Conservation (phyloP, 2,888 invertebrate species). For the Ectemnius lituratus region DNA sequence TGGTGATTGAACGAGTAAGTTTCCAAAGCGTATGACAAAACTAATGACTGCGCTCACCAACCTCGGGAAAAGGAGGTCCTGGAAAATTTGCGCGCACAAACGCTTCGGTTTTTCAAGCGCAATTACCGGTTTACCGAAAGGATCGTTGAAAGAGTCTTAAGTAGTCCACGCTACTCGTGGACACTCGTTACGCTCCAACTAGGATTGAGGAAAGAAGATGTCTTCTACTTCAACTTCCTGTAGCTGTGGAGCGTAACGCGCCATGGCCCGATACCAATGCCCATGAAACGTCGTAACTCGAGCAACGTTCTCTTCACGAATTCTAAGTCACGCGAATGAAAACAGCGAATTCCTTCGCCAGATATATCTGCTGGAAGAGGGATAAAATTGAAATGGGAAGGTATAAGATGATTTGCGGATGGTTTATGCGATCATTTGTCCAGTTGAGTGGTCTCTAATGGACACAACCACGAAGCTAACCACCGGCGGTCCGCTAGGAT, state of each 20-base stretch:
- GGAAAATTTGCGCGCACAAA: too few species aligned
- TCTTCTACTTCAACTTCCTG: neutral
- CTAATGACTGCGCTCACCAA: too few species aligned
- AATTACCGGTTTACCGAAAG: neutral
- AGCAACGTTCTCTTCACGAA: slow-evolving; percentile 1
- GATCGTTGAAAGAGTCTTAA: neutral
- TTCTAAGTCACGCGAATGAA: neutral
- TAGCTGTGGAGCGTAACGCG: slow-evolving; percentile 1
- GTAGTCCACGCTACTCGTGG: neutral
- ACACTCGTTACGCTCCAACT: slow-evolving; percentile 1
- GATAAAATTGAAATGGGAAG: neutral
- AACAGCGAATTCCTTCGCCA: neutral
- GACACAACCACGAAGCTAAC: neutral
- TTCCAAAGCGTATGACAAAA: too few species aligned
- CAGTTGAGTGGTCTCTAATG: neutral
- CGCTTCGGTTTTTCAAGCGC: too few species aligned
- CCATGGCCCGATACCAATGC: neutral
- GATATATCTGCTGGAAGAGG: neutral
- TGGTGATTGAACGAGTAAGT: too few species aligned
- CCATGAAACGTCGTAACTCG: slow-evolving; percentile 4
- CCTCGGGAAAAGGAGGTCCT: too few species aligned
- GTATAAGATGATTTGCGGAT: neutral
- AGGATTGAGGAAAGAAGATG: neutral
- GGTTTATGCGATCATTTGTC: neutral
- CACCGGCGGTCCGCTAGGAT: slow-evolving; percentile 6